Evolutionary conservation across 2,113 vertebrate species (phyloP), one percentile per base, ranked within the genome.

Genomic region (Orthonyx spaldingii): DNA sequence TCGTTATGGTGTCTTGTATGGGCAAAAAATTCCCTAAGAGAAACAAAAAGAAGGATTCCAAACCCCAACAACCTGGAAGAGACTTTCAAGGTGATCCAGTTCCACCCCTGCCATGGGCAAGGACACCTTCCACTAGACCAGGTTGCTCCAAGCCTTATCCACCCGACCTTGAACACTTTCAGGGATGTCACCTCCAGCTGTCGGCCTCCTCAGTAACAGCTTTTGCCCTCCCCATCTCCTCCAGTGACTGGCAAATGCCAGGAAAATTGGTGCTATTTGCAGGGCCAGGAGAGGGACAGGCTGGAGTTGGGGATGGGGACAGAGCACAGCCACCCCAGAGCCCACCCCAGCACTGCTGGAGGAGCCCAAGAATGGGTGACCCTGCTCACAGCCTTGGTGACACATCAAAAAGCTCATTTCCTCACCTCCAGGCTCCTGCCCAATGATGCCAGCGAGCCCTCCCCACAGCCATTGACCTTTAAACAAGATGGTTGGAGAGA

Each of bases 161-260:
- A 84, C 22, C 18, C 23, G 35, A 35, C 32, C 22, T 19, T 49
- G 41, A 55, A 63, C 71, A 69, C 27, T 61, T 56, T 41, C 32
- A 63, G 41, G 30, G 26, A 12, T 16, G 10, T 50, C n/a, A 22
- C 5, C 57, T 90, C 61, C 69, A 72, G 50, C 10, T 33, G 6
- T 10, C n/a, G 15, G 32, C 26, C 32, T 60, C 28, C 32, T 30
- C 28, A 18, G 0, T 20, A 44, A 13, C 11, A 66, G 28, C 30
- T 46, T 84, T 78, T 7, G 2, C 44, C 32, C 30, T 35, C 50
- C 30, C 17, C 17, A 6, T 61, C 59, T 61, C n/a, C 50, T 87
- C 41, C 46, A 24, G 61, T 2, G 2, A 17, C 23, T 7, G 1
- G 26, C 26, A 41, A 1, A 0, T 47, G n/a, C 26, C 7, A 0